phyloP scores from a whole-genome alignment of 2,113 vertebrate genomes.

The Syngnathus scovelli region DNA sequence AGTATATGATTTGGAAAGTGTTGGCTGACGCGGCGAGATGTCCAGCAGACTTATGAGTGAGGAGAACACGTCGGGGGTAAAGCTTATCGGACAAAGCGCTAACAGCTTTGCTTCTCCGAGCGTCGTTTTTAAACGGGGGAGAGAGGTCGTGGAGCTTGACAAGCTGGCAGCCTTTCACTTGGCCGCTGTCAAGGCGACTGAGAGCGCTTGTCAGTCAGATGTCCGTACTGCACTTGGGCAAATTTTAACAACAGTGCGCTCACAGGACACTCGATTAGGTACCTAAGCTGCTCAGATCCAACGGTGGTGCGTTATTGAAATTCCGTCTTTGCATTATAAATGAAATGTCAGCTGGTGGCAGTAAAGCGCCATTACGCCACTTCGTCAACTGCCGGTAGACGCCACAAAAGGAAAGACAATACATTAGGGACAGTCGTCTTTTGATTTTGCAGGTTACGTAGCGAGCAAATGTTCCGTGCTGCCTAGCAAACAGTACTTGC shows the following conservation, averaged over 20 bases:
- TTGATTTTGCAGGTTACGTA: too few species aligned
- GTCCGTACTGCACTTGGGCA: conserved; percentile 17
- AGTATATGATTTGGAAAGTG: background rate
- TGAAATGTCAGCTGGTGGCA: too few species aligned
- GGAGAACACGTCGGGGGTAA: background rate
- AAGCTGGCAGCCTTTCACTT: conserved; percentile 41
- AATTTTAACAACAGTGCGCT: conserved; percentile 17
- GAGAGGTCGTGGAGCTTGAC: conserved; percentile 31
- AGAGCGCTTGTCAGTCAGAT: conserved; percentile 41
- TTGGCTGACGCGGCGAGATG: background rate
- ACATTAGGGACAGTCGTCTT: too few species aligned
- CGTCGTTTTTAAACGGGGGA: conserved; percentile 16
- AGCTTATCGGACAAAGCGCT: conserved; percentile 6
- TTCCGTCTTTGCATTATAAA: too few species aligned
- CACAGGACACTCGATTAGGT: background rate
- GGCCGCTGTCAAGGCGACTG: conserved; percentile 36
- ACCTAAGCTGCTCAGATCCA: background rate
- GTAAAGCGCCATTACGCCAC: too few species aligned
- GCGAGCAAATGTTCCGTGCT: background rate
- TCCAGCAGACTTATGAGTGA: background rate
- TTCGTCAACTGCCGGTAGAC: too few species aligned
- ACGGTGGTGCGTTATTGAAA: background rate
- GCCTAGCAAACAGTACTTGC: background rate
- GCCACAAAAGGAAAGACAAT: too few species aligned
- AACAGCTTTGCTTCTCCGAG: background rate